Base-by-base conservation (phyloP, 2,797 vertebrate species). In the Enteromius viviparus region DNA sequence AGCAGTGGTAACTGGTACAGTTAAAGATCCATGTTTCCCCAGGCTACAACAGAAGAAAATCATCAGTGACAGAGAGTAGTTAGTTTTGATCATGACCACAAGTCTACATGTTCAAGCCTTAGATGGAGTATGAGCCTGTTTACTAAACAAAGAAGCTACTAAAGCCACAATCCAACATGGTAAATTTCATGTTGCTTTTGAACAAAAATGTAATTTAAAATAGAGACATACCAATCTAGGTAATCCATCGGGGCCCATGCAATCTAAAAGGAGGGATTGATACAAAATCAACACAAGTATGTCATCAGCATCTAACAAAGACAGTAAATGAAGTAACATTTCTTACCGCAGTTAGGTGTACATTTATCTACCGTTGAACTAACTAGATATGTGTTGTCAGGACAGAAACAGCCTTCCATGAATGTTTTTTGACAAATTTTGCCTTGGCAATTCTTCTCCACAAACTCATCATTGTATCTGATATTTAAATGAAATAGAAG, bases 361-460 rank as follows among this genome's bases (percentile, higher is more conserved):
- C 96, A 97, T 72, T 83, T 9, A 34, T 92, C 89, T 7, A 84
- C 87, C 21, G 66, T 71, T 4, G 92, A n/a, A 83, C 83, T 93
- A 90, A 95, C 95, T 66, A 91, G 89, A 26, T 82, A 89, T 21
- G 47, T 92, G 9, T 89, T 92, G 0, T 92, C 82, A 0, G 95
- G 94, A 47, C 96, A 97, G 92, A 93, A 95, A 87, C 96, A 97
- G 85, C 95, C 96, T 87, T 97, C 96, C 0, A 10, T 32, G 6
- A 87, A 29, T 23, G 0, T 7, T 2, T 60, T 21, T 55, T 72
- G 87, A n/a, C 0, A 58, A 1, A 21, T 1, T 0, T 12, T 32
- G 8, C 40, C 1, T 0, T 62, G 0, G 14, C 64, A 66, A 21
- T 66, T 4, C 2, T 1, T 37, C 3, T 85, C 4, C 23, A 21